Conservation (phyloP, 2,113 vertebrate genomes). For the Gorilla gorilla region DNA sequence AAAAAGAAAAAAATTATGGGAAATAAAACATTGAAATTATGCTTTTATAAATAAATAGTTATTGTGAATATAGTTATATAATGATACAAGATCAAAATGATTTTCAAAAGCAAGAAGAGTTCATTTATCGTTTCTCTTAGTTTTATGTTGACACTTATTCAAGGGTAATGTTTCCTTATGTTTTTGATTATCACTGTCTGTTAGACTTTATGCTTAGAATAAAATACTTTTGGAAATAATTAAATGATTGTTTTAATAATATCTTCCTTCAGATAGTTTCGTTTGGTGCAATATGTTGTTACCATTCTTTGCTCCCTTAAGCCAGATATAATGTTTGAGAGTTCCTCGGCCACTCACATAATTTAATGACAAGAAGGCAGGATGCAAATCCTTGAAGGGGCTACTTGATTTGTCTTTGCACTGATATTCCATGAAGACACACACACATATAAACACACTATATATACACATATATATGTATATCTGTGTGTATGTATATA, state of each 20-base stretch:
- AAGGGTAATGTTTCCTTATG: background rate
- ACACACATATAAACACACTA: background rate
- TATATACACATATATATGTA: background rate
- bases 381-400: background rate
- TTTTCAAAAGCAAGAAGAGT: background rate
- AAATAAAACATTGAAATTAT: background rate
- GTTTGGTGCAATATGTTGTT: background rate
- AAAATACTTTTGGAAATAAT: background rate
- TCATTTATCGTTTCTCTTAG: background rate
- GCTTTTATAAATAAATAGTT: background rate
- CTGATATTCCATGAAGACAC: background rate
- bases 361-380: background rate
- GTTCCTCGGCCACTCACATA: background rate
- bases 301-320: background rate
- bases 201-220: background rate
- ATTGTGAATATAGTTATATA: background rate
- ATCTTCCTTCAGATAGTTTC: background rate
- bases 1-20: background rate
- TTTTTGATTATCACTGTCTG: background rate
- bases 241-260: background rate
- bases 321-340: background rate
- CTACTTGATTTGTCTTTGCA: background rate
- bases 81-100: background rate
- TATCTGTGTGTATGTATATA: background rate
- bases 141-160: background rate